Evolutionary conservation across 2,797 vertebrate genomes (phyloP).

Genomic region (Enteromius mattozi): DNA sequence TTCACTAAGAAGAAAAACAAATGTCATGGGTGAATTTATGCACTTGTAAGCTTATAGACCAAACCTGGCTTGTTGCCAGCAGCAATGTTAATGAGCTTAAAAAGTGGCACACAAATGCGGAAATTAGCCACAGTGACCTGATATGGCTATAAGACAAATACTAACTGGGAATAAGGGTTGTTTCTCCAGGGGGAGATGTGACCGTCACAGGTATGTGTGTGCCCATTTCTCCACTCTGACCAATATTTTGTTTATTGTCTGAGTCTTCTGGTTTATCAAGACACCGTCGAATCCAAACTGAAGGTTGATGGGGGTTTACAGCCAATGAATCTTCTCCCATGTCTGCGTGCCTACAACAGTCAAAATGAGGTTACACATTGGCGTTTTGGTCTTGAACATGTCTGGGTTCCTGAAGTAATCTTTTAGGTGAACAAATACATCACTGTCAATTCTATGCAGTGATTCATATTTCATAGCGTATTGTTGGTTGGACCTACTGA

Average conservation of each 20-base stretch:
- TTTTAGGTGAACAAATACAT: background rate
- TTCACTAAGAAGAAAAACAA: slow-evolving; percentile 79
- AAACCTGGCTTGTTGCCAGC: background rate
- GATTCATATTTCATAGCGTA: background rate
- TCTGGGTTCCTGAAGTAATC: background rate
- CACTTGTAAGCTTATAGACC: background rate
- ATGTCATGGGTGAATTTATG: background rate
- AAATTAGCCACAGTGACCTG: background rate
- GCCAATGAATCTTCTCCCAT: slow-evolving; percentile 74
- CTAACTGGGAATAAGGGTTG: slow-evolving; percentile 73
- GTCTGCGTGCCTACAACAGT: slow-evolving; percentile 72
- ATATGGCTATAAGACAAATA: background rate
- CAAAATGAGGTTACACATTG: background rate
- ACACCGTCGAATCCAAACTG: slow-evolving; percentile 76
- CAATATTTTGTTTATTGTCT: slow-evolving; percentile 90
- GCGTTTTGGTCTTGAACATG: background rate
- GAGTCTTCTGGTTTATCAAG: slow-evolving; percentile 86
- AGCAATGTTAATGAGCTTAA: background rate
- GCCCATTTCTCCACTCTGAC: slow-evolving; percentile 78
- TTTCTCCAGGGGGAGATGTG: slow-evolving; percentile 85
- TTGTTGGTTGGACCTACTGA: background rate
- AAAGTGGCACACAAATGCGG: slow-evolving; percentile 18
- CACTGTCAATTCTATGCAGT: background rate
- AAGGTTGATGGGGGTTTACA: slow-evolving; percentile 76
- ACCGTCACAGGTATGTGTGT: slow-evolving; percentile 83